Evolutionary conservation across 2,797 vertebrate species (phyloP), one percentile per base, ranked within the genome.

Genomic region (Lacerta agilis): DNA sequence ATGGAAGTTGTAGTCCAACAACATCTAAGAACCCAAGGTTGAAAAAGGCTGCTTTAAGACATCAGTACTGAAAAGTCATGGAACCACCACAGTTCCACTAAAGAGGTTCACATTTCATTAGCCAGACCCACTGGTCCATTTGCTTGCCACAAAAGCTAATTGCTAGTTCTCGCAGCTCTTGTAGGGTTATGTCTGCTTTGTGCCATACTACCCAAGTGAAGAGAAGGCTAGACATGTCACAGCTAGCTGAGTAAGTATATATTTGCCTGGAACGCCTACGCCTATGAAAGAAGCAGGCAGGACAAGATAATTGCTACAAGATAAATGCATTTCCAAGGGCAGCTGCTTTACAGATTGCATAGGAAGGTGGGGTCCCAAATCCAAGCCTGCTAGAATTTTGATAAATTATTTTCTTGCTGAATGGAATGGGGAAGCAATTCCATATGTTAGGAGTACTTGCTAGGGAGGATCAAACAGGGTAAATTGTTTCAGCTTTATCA

Each of bases 261-360:
- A 49, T 49, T 17, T 38, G 38, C 27, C 64, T 41, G 43, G 64
- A 86, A 86, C 10, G 33, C 61, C 29, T 86, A 20, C 36, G 33
- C 61, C 29, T 86, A 20, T 36, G 79, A 86, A 43, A 45, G 43
- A 55, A 38, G n/a, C 36, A 69, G 23, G 11, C 64, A 79, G 64
- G 61, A 69, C 41, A 69, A 86, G 67, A 55, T 86, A 86, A 86
- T 55, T 69, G 76, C 13, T 79, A 69, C n/a, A 66, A 86, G 69
- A 55, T 49, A 55, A 55, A 55, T 3, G 15, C n/a, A 20, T 43
- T 69, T 86, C 43, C 29, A 33, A 79, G 33, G 33, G 45, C 85
- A 85, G 73, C 71, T 69, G 29, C 9, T 69, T 69, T 69, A 36
- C 6, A 15, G 15, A 33, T 49, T 69, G 13, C 23, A 69, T 79